phyloP scores from a whole-genome alignment of 2,888 invertebrate species.

The Hoplodrina blanda region DNA sequence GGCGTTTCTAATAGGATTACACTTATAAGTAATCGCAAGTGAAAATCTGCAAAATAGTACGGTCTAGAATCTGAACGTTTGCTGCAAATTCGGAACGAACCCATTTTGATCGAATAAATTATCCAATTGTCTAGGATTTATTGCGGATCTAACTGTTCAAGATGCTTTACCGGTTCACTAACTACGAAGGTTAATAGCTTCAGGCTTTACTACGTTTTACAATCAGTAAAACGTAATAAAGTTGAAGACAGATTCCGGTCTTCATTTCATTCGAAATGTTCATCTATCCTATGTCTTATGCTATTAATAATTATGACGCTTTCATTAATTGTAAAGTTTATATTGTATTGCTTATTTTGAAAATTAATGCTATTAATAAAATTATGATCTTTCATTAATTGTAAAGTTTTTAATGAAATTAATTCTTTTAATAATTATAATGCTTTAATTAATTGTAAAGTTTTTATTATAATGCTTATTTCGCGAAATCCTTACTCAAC shows the following conservation, averaged over 20 bases:
- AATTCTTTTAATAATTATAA: too few species aligned
- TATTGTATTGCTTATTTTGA: too few species aligned
- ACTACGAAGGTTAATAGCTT: constrained; percentile 32
- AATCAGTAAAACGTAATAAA: neutral
- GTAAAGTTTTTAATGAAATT: too few species aligned
- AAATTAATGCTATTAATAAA: too few species aligned
- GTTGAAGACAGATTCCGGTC: too few species aligned
- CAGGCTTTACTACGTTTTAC: constrained; percentile 12
- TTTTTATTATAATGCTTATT: too few species aligned
- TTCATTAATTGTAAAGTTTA: neutral
- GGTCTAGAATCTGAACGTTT: neutral
- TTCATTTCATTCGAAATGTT: too few species aligned
- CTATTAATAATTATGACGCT: neutral
- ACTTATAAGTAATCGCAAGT: too few species aligned
- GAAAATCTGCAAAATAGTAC: neutral
- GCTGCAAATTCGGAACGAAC: constrained; percentile 27
- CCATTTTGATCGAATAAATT: constrained; percentile 30
- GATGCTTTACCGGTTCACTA: constrained; percentile 23
- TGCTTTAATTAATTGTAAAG: too few species aligned
- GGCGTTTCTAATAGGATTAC: constrained; percentile 5
- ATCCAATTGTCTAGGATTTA: constrained; percentile 14
- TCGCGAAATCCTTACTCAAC: too few species aligned
- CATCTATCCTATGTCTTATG: neutral
- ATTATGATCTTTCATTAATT: too few species aligned
- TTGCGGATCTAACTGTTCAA: constrained; percentile 25